Evolutionary conservation across 23 tunicate genomes (phyloP).

Genomic region (Phallusia fumigata): DNA sequence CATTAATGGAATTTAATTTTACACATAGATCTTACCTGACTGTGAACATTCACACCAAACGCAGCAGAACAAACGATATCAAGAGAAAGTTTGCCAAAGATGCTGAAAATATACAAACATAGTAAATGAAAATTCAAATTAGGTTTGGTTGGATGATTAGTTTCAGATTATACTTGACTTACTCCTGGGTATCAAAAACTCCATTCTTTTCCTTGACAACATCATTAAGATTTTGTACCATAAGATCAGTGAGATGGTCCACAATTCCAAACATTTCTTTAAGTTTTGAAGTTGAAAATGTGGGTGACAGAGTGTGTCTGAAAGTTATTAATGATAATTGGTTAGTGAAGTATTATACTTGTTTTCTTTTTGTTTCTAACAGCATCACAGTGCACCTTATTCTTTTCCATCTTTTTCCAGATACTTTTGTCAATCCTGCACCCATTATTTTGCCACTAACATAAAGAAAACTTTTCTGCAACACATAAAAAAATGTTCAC

Average conservation of each 20-base stretch:
- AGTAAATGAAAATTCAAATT: too few relatives aligned
- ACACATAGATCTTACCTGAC: conserved; percentile 5
- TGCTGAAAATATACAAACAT: conserved; percentile 19
- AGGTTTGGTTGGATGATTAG: too few relatives aligned
- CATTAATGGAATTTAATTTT: neutral
- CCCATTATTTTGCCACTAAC: conserved; percentile 16
- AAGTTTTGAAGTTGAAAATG: conserved; percentile 72
- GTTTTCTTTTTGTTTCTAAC: too few relatives aligned
- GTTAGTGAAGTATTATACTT: too few relatives aligned
- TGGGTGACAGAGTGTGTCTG: conserved; percentile 46
- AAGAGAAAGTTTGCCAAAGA: conserved; percentile 39
- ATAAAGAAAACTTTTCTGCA: neutral
- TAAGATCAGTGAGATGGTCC: conserved; percentile 34
- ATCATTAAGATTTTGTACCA: conserved; percentile 23
- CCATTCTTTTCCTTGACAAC: conserved; percentile 31
- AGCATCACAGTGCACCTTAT: conserved; percentile 7
- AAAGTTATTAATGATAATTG: too few relatives aligned
- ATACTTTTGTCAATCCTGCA: conserved; percentile 12
- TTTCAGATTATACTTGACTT: conserved; percentile 11
- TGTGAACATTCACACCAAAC: conserved; percentile 40
- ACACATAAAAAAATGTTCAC: too few relatives aligned
- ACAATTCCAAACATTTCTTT: conserved; percentile 65
- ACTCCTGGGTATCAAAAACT: conserved; percentile 60
- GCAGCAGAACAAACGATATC: conserved; percentile 54
- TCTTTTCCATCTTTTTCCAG: conserved; percentile 53